Evolutionary conservation across 2,113 vertebrate genomes (phyloP), one percentile per base, ranked within the genome.

Genomic region (Pardalotus punctatus): DNA sequence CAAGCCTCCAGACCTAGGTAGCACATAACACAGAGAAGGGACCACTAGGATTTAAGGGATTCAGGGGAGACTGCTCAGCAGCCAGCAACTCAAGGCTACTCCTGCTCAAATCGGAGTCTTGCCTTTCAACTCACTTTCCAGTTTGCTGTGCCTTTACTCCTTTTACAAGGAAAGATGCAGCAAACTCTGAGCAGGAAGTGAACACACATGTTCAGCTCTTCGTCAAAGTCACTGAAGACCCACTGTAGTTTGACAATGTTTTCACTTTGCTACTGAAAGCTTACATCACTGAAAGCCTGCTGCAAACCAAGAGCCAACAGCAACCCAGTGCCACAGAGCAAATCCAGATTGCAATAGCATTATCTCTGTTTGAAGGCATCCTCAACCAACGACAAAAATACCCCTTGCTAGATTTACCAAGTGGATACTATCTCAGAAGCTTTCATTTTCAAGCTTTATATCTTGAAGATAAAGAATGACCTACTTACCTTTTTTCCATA

Each of bases 401-500:
- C 3, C 12, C 8, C 11, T 84, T 43, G 14, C 31, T 93, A 40
- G 35, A 51, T 58, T 84, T 81, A 31, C 33, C 21, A 58, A 51
- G 36, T 11, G 17, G 21, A 60, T 57, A 35, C 31, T 56, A 35
- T 53, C 88, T 89, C 56, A 64, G 65, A 57, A 47, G 11, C 57
- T 86, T 67, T 43, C 6, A 31, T 71, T 84, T 53, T 47, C 38
- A 60, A 81, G 64, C 21, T 78, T 88, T 78, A 11, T 66, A 50
- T 16, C 61, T 66, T 40, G 62, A 77, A 92, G 80, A 73, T 54
- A 36, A 81, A 62, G 86, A 83, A 40, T 66, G 6, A 90, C 81
- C 86, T 90, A 90, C 40, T 94, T 87, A 90, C 64, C 53, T 91
- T 93, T 90, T 93, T 61, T 60, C 45, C 60, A 31, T 29, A 86